Evolutionary conservation across 2,797 vertebrate genomes (phyloP), one percentile per base, ranked within the genome.

Genomic region (Falco biarmicus): DNA sequence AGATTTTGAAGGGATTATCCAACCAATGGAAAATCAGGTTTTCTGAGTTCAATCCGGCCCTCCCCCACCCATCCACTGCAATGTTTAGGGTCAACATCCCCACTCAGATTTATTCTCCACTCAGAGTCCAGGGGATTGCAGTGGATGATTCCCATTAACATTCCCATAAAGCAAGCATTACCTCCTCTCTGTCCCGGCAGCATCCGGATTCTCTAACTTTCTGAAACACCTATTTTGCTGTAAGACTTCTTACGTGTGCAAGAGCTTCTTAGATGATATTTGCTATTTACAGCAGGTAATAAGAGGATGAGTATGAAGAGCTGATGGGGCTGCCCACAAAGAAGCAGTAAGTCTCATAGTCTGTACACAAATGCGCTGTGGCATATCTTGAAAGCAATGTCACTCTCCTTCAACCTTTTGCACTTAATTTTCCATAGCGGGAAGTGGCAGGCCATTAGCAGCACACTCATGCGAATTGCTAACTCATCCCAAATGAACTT

Each of bases 1-100:
- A 94, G 90, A 87, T 92, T 90, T 93, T 87, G 66, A 93, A 84
- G 51, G 70, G 47, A 89, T 92, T 84, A 90, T 43, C 68, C 87
- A 87, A 66, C 54, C 68, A 89, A 83, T 64, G 37, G 56, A 87
- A 93, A 96, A 92, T 70, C 45, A 70, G 14, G 74, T 79, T 93
- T 92, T 26, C 39, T 0, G 2, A 73, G 37, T 75, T 83, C 57
- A 83, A 14, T 61, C 75, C 0, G 2, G 3, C 24, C 41, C 54
- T 80, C 24, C 32, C n/a, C 51, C 2, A 1, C 24, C 37, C 60
- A 47, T 56, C 48, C 71, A 20, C n/a, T 0, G 2, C 84, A 54
- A 4, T 6, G 24, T 51, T 65, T 5, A 51, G 9, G 66, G 37
- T 31, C 51, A 82, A 59, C 31, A 59, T 73, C 51, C 50, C 77